Percentiles rank a stretch among this genome's conserved stretches.
Conservation (phyloP, 1,140 invertebrate species). For the Nautilus pompilius region DNA sequence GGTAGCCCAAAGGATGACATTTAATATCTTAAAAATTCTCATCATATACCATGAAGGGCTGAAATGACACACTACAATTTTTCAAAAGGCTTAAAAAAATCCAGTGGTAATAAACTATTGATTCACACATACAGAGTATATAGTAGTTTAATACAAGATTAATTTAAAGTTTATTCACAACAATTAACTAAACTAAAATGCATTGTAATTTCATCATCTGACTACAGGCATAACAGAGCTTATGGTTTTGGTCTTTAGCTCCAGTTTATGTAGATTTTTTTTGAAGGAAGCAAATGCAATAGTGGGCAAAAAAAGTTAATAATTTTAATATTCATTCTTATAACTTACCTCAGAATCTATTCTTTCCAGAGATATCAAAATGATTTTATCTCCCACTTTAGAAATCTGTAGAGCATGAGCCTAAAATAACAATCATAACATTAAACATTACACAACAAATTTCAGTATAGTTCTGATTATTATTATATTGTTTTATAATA, state of each 20-base stretch:
- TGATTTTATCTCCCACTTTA: slow-evolving; percentile 17
- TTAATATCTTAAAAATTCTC: background rate
- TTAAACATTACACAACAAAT: no score
- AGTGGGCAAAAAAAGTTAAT: background rate
- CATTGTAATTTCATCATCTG: background rate
- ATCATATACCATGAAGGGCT: no score
- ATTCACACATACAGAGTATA: no score
- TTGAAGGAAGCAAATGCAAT: background rate
- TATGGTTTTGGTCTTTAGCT: background rate
- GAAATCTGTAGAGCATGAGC: slow-evolving; percentile 24
- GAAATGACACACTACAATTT: no score
- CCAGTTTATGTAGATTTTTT: background rate
- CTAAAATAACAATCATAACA: no score
- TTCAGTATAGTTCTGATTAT: no score
- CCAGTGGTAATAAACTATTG: no score
- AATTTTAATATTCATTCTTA: background rate
- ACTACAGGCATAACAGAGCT: background rate
- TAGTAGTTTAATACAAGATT: no score
- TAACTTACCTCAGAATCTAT: slow-evolving; percentile 18
- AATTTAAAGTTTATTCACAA: background rate
- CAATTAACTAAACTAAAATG: background rate
- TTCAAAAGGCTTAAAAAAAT: no score
- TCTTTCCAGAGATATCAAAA: slow-evolving; percentile 24
- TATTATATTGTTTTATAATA: no score
- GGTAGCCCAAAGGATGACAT: background rate